These are phyloP conservation scores for Ptychodera flava DNA, from an alignment of 35 echinoderm and acorn worm species.

Conservation along the genomic window DNA sequence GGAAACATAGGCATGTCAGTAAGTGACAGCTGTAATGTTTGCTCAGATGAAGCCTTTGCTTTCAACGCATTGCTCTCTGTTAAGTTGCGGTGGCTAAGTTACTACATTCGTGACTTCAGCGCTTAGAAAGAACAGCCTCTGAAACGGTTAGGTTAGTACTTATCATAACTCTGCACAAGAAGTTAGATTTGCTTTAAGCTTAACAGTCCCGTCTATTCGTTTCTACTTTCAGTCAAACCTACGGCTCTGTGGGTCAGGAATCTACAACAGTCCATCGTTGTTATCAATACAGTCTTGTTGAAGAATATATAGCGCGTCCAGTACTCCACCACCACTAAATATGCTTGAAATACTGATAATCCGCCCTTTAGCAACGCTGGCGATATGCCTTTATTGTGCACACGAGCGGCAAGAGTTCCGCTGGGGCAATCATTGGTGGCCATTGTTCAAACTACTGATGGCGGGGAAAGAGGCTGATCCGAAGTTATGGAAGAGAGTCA, in stretches of 20 bases:
- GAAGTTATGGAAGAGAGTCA: background rate
- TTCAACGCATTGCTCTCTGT: too few relatives aligned
- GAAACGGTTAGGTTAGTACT: background rate
- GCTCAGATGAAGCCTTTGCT: too few relatives aligned
- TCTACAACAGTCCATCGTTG: background rate
- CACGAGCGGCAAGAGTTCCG: background rate
- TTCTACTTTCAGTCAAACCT: background rate
- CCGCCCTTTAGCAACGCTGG: background rate
- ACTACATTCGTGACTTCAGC: background rate
- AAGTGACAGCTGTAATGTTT: too few relatives aligned
- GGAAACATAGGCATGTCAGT: too few relatives aligned
- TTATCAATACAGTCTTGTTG: background rate
- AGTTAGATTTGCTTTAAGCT: background rate
- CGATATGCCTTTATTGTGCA: background rate
- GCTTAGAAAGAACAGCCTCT: background rate
- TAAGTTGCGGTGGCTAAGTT: background rate
- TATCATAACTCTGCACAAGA: background rate
- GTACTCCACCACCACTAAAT: background rate
- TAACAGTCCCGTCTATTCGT: background rate
- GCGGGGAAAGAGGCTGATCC: background rate
- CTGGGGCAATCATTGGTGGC: background rate
- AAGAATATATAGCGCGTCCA: background rate
- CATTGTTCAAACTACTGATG: background rate
- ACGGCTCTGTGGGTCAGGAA: background rate
- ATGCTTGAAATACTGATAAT: background rate